Conservation (phyloP, 2,113 vertebrate genomes). For the Odontesthes bonariensis region DNA sequence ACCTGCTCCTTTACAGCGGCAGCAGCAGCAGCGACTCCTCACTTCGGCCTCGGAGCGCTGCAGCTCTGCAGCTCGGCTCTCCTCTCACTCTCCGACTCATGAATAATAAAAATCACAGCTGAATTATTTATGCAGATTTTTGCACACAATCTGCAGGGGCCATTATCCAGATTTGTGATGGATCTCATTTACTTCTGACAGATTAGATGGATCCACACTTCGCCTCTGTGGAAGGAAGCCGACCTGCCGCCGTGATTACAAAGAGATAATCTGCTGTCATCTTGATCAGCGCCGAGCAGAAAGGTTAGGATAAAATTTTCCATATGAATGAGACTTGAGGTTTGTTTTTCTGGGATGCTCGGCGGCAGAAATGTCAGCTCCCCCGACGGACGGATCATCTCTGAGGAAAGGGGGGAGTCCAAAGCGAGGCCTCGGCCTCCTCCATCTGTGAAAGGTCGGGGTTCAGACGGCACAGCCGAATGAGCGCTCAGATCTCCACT, state of each 20-base stretch:
- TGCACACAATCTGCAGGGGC: slow-evolving; percentile 78
- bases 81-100: slow-evolving; percentile 44
- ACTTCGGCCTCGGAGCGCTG: slow-evolving; percentile 2
- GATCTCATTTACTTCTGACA: slow-evolving; percentile 78
- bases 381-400: slow-evolving; percentile 21
- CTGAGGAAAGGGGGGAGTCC: not conserved
- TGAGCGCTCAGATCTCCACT: slow-evolving; percentile 60
- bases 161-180: slow-evolving; percentile 76
- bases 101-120: slow-evolving; percentile 74
- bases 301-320: slow-evolving; percentile 69
- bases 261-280: slow-evolving; percentile 63
- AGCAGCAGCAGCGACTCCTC: slow-evolving; percentile 1
- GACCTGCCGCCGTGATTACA: slow-evolving; percentile 66
- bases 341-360: slow-evolving; percentile 47
- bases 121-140: slow-evolving; percentile 84
- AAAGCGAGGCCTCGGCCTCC: not conserved
- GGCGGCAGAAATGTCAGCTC: slow-evolving; percentile 63
- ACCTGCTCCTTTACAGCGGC: slow-evolving; percentile 34
- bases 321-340: slow-evolving; percentile 63
- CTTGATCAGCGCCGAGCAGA: slow-evolving; percentile 53
- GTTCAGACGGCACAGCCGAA: slow-evolving; percentile 34
- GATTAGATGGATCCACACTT: slow-evolving; percentile 72
- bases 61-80: slow-evolving; percentile 19
- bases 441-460: slow-evolving; percentile 55
- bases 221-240: slow-evolving; percentile 24